Conservation (phyloP, 2,113 vertebrate species). For the Odocoileus virginianus region DNA sequence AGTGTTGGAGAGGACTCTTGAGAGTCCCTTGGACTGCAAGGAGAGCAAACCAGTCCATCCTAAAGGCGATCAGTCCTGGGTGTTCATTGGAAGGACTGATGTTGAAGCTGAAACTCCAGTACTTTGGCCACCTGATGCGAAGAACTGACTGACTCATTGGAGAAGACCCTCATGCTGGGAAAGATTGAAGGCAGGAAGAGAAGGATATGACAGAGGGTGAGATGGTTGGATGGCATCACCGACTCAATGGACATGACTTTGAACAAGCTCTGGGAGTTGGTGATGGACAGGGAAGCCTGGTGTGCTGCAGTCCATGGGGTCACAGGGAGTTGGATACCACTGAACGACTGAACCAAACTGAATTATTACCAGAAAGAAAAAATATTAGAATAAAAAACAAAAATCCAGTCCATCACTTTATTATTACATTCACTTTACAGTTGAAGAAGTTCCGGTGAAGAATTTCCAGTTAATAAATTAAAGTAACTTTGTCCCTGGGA, state of each 20-base stretch:
- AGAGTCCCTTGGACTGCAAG: background rate
- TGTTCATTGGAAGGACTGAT: background rate
- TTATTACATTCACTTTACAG: background rate
- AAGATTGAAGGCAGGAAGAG: background rate
- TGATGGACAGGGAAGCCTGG: background rate
- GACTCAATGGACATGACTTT: background rate
- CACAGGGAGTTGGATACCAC: background rate
- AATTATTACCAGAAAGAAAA: background rate
- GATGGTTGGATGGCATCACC: background rate
- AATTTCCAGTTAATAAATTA: background rate
- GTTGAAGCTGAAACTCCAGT: background rate
- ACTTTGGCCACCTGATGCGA: background rate
- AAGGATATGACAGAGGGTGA: background rate
- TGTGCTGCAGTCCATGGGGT: background rate
- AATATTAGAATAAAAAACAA: background rate
- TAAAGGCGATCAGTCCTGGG: background rate
- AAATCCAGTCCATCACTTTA: background rate
- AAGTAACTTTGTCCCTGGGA: background rate
- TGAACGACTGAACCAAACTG: background rate
- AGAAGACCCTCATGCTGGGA: background rate
- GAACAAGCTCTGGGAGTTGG: background rate
- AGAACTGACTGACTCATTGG: background rate
- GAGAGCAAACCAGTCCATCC: background rate
- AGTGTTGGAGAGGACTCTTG: background rate
- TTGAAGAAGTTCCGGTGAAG: background rate